Evolutionary conservation across 2,113 vertebrate species (phyloP).

Genomic region (Psephotus haematonotus): DNA sequence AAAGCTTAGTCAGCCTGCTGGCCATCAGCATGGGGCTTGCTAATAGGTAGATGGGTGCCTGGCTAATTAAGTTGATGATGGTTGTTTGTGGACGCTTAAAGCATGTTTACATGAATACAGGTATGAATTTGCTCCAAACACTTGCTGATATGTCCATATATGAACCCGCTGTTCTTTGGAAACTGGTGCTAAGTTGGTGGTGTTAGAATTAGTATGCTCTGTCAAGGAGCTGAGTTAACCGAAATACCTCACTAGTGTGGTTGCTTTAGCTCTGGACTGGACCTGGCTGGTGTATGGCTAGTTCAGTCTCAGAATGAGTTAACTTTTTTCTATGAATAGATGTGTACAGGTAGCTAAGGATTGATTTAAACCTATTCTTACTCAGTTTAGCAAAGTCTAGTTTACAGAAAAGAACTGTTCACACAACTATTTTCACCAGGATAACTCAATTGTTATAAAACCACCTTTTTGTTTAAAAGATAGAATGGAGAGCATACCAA

Average conservation of each 20-base stretch:
- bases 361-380: neutral
- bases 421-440: neutral
- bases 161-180: neutral
- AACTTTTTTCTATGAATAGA: neutral
- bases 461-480: neutral
- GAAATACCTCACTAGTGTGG: neutral
- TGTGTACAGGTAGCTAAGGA: neutral
- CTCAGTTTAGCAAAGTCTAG: neutral
- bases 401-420: neutral
- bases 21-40: neutral
- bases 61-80: neutral
- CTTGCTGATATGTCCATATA: rapidly evolving
- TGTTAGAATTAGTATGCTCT: neutral
- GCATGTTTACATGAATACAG: neutral
- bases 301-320: neutral
- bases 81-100: neutral
- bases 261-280: neutral
- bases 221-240: neutral
- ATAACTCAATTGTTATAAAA: neutral
- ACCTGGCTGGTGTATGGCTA: neutral
- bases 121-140: neutral
- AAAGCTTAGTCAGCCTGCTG: neutral
- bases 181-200: neutral
- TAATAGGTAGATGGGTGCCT: neutral
- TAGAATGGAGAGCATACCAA: neutral